Conservation (phyloP, 2,888 invertebrate species). For the Odontocolon sp. region DNA sequence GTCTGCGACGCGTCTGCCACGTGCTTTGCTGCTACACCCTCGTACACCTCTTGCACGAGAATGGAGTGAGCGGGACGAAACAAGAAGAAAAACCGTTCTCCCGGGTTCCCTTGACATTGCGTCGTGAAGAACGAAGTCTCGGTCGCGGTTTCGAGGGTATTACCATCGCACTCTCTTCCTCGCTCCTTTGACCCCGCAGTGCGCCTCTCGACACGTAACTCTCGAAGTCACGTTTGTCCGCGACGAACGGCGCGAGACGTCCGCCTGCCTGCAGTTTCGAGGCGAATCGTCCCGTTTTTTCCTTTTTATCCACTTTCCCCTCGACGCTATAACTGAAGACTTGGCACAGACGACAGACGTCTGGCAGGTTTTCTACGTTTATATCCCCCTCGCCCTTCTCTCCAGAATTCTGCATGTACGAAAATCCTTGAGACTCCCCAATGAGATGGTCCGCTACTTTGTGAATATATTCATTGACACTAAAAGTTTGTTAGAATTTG, state of each 20-base stretch:
- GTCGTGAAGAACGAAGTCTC: constrained; percentile 28
- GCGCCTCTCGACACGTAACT: constrained; percentile 46
- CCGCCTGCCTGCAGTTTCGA: background rate
- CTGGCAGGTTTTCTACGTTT: constrained; percentile 40
- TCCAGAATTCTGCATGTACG: constrained; percentile 5
- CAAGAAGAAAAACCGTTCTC: constrained; percentile 52
- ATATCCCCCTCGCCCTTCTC: background rate
- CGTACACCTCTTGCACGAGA: constrained; percentile 6
- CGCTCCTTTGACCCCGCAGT: too few species aligned
- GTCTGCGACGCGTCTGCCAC: constrained; percentile 47
- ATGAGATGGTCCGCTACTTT: too few species aligned
- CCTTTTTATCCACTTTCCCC: constrained; percentile 28
- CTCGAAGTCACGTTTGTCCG: constrained; percentile 50
- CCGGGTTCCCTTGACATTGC: constrained; percentile 54
- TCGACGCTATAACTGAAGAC: constrained; percentile 21
- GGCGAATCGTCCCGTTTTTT: constrained; percentile 15
- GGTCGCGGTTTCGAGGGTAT: constrained; percentile 43
- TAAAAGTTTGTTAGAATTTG: background rate
- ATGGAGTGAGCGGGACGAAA: constrained; percentile 37
- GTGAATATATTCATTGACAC: background rate
- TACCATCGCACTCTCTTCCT: background rate
- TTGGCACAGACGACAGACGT: constrained; percentile 36
- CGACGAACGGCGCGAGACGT: constrained; percentile 34
- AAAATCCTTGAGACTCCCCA: constrained; percentile 6
- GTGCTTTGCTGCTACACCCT: constrained; percentile 33